Percentiles rank a stretch among this genome's conserved stretches.
phyloP scores from a whole-genome alignment of 2,888 invertebrate species.

The Allacma fusca region DNA sequence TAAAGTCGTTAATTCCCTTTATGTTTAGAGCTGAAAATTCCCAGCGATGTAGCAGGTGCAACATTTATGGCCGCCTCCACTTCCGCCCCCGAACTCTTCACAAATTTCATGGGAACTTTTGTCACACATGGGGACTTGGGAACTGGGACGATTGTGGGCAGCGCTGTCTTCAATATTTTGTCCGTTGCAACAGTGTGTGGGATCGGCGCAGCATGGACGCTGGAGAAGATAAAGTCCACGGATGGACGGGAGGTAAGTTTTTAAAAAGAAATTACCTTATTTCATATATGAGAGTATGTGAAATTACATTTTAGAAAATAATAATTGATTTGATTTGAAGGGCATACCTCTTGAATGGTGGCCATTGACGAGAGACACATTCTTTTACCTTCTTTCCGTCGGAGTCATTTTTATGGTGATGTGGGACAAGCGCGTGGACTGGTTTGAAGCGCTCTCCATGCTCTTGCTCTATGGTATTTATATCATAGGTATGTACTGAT shows the following conservation, averaged over 20 bases:
- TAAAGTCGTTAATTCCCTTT: neutral
- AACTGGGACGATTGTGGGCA: conserved; percentile 67
- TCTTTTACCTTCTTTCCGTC: conserved; percentile 79
- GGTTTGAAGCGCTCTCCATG: conserved; percentile 80
- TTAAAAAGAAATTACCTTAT: neutral
- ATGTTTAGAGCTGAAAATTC: conserved; percentile 75
- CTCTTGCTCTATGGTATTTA: conserved; percentile 78
- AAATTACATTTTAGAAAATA: too few species aligned
- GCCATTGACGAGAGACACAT: conserved; percentile 81
- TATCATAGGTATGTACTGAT: conserved; percentile 61
- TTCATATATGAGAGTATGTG: neutral
- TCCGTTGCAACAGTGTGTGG: conserved; percentile 62
- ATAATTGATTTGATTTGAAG: too few species aligned
- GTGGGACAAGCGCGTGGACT: conserved; percentile 79
- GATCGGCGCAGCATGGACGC: conserved; percentile 56
- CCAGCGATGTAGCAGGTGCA: conserved; percentile 89
- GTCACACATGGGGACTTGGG: conserved; percentile 74
- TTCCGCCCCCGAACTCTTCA: conserved; percentile 85
- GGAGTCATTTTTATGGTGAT: conserved; percentile 75
- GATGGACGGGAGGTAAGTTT: conserved; percentile 44
- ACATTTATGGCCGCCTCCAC: conserved; percentile 95
- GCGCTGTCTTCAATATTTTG: conserved; percentile 64
- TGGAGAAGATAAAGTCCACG: conserved; percentile 34
- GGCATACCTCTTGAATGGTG: conserved; percentile 79
- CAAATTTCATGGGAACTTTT: conserved; percentile 86